phyloP scores from a whole-genome alignment of 2,113 vertebrate genomes.

The Xenus cinereus region DNA sequence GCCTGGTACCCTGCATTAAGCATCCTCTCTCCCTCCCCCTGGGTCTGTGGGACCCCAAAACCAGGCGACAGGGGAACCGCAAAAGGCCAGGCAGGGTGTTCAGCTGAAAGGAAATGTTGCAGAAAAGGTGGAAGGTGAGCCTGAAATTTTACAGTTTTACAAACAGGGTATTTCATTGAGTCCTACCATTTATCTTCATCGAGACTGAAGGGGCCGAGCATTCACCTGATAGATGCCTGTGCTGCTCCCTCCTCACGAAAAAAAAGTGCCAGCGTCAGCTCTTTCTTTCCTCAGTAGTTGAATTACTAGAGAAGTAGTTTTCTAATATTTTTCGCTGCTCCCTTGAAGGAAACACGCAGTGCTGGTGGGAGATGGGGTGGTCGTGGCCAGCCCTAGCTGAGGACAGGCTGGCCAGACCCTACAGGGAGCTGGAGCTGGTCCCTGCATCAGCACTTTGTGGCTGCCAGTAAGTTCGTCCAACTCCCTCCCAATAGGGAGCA shows the following conservation, averaged over 20 bases:
- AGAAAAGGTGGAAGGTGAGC: neutral
- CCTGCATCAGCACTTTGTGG: neutral
- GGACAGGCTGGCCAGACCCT: neutral
- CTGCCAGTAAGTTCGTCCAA: neutral
- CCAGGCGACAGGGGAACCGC: fast-evolving
- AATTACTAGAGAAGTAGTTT: neutral
- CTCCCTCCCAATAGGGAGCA: fast-evolving
- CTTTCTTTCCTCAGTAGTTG: neutral
- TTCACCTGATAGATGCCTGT: neutral
- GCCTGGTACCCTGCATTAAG: neutral
- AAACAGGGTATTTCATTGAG: neutral
- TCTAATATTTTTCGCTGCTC: neutral
- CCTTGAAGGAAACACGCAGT: neutral
- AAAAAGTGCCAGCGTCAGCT: neutral
- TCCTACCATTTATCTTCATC: neutral
- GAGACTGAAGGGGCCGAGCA: neutral
- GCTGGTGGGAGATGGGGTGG: neutral
- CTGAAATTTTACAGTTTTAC: neutral
- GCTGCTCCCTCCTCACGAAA: neutral
- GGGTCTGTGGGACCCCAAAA: neutral
- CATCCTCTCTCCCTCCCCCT: too few species aligned
- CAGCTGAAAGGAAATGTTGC: neutral
- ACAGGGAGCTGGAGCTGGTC: neutral
- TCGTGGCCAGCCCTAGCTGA: neutral
- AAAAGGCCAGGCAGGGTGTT: neutral